Evolutionary conservation across 2,888 invertebrate genomes (phyloP).

Genomic region (Eumerus sabulonum): DNA sequence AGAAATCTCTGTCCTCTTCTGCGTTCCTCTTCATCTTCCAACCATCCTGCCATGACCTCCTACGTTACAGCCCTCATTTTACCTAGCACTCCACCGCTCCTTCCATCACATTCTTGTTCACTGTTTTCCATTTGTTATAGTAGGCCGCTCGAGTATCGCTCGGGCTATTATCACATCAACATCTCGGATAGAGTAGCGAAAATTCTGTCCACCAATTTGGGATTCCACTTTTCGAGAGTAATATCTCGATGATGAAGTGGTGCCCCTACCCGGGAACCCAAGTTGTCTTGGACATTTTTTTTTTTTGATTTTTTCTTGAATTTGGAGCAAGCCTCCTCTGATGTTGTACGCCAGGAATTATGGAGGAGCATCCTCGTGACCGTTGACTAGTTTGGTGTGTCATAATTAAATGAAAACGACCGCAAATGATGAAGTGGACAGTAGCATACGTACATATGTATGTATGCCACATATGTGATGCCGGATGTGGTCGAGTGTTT

Average conservation of each 20-base stretch:
- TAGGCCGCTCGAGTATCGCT: conserved; percentile 7
- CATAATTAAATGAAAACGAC: conserved; percentile 60
- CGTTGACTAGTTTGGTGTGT: too few relatives aligned
- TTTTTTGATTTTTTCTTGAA: too few relatives aligned
- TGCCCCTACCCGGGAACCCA: too few relatives aligned
- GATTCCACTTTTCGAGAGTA: conserved; percentile 47
- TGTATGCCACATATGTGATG: background rate
- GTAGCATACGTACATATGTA: too few relatives aligned
- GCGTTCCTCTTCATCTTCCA: too few relatives aligned
- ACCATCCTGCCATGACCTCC: too few relatives aligned
- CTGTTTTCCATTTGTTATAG: too few relatives aligned
- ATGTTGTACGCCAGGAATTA: conserved; percentile 14
- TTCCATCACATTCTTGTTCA: too few relatives aligned
- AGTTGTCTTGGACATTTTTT: too few relatives aligned
- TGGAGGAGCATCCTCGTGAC: too few relatives aligned
- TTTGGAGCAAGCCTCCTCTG: conserved; percentile 39
- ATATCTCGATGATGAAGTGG: conserved; percentile 22
- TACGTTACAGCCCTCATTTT: too few relatives aligned
- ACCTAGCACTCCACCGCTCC: too few relatives aligned
- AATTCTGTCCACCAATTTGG: conserved; percentile 40
- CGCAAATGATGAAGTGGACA: conserved; percentile 28
- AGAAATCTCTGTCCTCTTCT: conserved; percentile 58
- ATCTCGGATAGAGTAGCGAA: conserved; percentile 66
- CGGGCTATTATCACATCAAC: conserved; percentile 67
- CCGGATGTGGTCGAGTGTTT: conserved; percentile 50